Evolutionary conservation across 2,113 vertebrate genomes (phyloP), one percentile per base, ranked within the genome.

Genomic region (Hyla sarda): DNA sequence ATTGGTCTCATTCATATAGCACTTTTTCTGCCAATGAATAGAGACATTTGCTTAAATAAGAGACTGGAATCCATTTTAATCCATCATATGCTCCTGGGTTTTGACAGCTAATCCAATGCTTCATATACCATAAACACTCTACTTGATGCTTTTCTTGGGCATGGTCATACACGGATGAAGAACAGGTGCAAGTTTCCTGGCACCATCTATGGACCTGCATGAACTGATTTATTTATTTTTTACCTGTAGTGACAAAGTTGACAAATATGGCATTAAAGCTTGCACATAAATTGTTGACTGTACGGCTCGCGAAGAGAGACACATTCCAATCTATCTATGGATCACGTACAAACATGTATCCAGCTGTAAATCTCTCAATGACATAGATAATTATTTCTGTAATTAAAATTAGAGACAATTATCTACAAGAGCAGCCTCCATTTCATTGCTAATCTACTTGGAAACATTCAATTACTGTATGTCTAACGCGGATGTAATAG

Each of bases 401-500:
- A 86, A 86, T 86, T 86, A 86, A 86, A 86, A 86, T 86, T 86
- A 86, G 77, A 86, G 84, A 86, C 84, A 81, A 86, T 86, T 86
- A 86, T 86, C 84, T 86, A 86, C 67, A 74, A 86, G 84, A 86
- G 84, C 77, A 81, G 76, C 77, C 80, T 86, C 84, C 84, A 86
- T 86, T 81, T 81, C 84, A 81, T 17, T 73, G 67, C 67, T 86
- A 86, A 86, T 86, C 77, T 86, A 86, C 84, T 86, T 81, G 84
- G 84, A 86, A 86, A 86, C 84, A 86, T 86, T 86, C 84, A 86
- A 86, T 86, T 86, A 86, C 84, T 73, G 84, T 81, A 86, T 73
- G 76, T 81, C 67, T 81, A 86, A 81, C 45, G 77, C 67, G 19
- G 77, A 25, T 60, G 65, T 86, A 86, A 81, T 80, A 80, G 84